A percentile compares a stretch with the other conserved stretches of the same genome.
Evolutionary conservation across 2,888 invertebrate genomes (phyloP).

Genomic region (Ectemnius cavifrons): DNA sequence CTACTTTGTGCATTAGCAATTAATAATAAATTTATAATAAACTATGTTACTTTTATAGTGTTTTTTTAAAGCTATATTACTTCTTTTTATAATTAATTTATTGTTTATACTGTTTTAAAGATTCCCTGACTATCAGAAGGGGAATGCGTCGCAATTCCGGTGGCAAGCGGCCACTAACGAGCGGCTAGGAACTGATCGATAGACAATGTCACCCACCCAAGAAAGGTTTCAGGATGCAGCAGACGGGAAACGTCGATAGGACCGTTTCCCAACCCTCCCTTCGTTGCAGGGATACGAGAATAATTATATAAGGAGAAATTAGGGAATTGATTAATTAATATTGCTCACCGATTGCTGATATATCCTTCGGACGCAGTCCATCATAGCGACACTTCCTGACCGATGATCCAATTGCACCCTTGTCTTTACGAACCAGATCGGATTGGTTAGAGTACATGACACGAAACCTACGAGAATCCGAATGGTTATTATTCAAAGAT

Average conservation of each 20-base stretch:
- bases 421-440: slow-evolving; percentile 99
- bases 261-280: neutral
- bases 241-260: slow-evolving; percentile 23
- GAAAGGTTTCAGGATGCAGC: slow-evolving; percentile 18
- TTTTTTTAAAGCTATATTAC: no score
- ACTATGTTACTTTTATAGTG: no score
- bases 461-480: slow-evolving; percentile 88
- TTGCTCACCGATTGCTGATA: slow-evolving; percentile 86
- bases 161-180: neutral
- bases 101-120: no score
- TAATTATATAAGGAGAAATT: neutral
- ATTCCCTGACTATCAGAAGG: no score
- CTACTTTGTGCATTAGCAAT: no score
- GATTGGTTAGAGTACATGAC: slow-evolving; percentile 97
- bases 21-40: no score
- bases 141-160: slow-evolving; percentile 19
- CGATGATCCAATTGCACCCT: slow-evolving; percentile 93
- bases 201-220: neutral
- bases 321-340: no score
- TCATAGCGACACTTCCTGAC: slow-evolving; percentile 83
- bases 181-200: slow-evolving; percentile 17
- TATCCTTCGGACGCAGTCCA: slow-evolving; percentile 90
- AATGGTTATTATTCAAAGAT: no score
- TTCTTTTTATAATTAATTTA: no score
- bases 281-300: neutral